Base-by-base conservation (phyloP, 1,140 invertebrate species). In the Pissodes strobi region DNA sequence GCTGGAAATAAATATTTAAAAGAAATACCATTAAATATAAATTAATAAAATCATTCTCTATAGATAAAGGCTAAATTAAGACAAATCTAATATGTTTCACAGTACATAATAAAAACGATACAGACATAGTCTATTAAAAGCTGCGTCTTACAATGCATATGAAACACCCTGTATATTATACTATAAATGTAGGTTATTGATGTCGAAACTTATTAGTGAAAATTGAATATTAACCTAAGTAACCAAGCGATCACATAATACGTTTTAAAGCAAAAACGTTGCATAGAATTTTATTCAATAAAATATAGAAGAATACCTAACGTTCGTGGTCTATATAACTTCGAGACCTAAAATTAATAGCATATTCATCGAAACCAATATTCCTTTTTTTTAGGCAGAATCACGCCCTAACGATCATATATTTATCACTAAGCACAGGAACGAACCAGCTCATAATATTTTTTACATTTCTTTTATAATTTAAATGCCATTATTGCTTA, bases 271-370 rank as follows among this genome's bases (percentile, higher is more conserved):
- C 49, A 15, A 55, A 55, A 55, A 57, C 53, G 27, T 18, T 37
- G 53, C 53, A 19, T 57, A 57, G 41, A 55, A 55, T 57, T 57
- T 57, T 43, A 34, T 57, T 57, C 37, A 57, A 57, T 57, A 57
- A 57, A 55, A 57, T 57, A 57, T 57, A 45, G 53, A 43, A 17
- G 15, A 57, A 43, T 52, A 27, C 30, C 30, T 52, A 52, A 52
- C 49, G 30, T 52, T 52, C 49, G 49, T 52, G 49, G 49, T 52
- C 49, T 52, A 52, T 52, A 52, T 52, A 52, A 37, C 22, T 27
- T 52, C 49, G 49, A 52, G 49, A 52, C 49, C 49, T 52, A 19
- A 52, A 52, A 34, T 25, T 57, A 25, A n/a, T 46, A 58, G 21
- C 39, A 46, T 58, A 46, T 58, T 58, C 27, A 25, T 58, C 38